Evolutionary conservation across 2,888 invertebrate species (phyloP), one percentile per base, ranked within the genome.

Genomic region (Mythimna albipuncta): DNA sequence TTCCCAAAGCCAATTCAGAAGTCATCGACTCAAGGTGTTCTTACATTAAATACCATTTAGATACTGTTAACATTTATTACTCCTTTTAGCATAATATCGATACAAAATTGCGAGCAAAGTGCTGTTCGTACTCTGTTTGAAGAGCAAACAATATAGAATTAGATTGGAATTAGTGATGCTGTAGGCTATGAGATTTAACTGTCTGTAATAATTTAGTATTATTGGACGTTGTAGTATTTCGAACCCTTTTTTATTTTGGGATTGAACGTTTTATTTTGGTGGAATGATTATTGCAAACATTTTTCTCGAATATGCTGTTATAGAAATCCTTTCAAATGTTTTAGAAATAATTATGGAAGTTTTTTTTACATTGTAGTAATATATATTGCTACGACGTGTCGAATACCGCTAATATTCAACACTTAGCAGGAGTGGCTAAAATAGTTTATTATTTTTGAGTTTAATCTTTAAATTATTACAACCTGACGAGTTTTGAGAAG

Each of bases 41-140:
- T 61, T 73, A 69, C 50, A 52, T 63, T 57, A 66, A 67, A 67
- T 44, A 66, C 65, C 57, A 71, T 65, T 81, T 62, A 62, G 68
- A 58, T 50, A 50, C 57, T 44, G 72, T 72, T 64, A 84, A 84
- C 61, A 78, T 63, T 77, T 67, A 65, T 67, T 47, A 50, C 16
- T n/a, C 69, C 59, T 52, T 77, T 80, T 58, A 64, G 62, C 55
- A 72, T 74, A 70, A 74, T 77, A 68, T 71, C 84, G 65, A 79
- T 75, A 69, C 68, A 44, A 67, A 64, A 69, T 80, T 75, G 52
- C 32, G 55, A 21, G 66, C 26, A 44, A 75, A 79, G 44, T 57
- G 54, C 41, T 59, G 21, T 72, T 69, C 64, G 54, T 26, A 19
- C 47, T 11, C n/a, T 69, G 61, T 83, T 83, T 71, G 26, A 55